Conservation (phyloP, 2,888 invertebrate species). For the Catonia carolina region DNA sequence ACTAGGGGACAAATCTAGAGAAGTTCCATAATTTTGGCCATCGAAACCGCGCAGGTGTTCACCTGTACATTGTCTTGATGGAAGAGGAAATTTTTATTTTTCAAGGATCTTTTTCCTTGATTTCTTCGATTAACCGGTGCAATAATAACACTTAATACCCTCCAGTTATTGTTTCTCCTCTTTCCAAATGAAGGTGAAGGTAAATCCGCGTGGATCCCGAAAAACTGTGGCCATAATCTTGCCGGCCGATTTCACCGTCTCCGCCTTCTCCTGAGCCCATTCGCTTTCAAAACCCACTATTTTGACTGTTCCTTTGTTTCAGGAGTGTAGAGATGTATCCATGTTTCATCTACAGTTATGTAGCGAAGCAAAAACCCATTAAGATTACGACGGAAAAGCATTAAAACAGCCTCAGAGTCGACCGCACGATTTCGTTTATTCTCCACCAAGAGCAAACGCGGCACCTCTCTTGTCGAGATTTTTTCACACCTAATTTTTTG, state of each 20-base stretch:
- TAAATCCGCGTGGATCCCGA: slow-evolving; percentile 37
- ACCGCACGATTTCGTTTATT: slow-evolving; percentile 28
- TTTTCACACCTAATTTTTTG: slow-evolving; percentile 33
- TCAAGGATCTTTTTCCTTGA: slow-evolving; percentile 34
- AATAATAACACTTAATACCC: slow-evolving; percentile 33
- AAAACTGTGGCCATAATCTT: slow-evolving; percentile 38
- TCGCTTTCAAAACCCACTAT: slow-evolving; percentile 34
- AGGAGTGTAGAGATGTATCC: slow-evolving; percentile 38
- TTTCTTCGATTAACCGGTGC: slow-evolving; percentile 32
- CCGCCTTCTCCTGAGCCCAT: slow-evolving; percentile 34
- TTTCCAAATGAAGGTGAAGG: slow-evolving; percentile 37
- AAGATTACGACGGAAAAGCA: neutral
- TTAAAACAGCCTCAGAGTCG: slow-evolving; percentile 5
- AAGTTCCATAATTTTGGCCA: slow-evolving; percentile 22
- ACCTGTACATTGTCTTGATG: slow-evolving; percentile 31
- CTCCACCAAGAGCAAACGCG: slow-evolving; percentile 41
- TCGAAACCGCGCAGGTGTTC: slow-evolving; percentile 17
- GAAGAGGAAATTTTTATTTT: slow-evolving; percentile 31
- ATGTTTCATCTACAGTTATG: slow-evolving; percentile 40
- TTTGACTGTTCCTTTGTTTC: slow-evolving; percentile 34
- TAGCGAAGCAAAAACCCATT: slow-evolving; percentile 37
- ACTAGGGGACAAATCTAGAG: slow-evolving; percentile 26
- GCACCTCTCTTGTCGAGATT: slow-evolving; percentile 36
- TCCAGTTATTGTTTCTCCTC: slow-evolving; percentile 36
- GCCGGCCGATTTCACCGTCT: slow-evolving; percentile 33